Conservation (phyloP, 2,888 invertebrate genomes). For the Zootermopsis nevadensis region DNA sequence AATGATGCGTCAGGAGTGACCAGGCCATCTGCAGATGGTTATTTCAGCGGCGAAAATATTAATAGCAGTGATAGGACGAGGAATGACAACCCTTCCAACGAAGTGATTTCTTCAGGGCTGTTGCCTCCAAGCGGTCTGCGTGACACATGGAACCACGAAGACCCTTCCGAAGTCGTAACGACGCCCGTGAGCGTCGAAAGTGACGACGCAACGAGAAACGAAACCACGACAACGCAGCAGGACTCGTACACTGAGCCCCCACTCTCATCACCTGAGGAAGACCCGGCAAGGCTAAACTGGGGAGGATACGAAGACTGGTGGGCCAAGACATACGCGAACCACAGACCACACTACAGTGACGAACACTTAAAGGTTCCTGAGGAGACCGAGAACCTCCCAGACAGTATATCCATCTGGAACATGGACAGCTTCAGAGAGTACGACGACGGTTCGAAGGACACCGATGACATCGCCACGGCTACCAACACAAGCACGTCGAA, state of each 20-base stretch:
- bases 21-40: neutral
- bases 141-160: neutral
- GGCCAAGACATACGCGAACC: neutral
- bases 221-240: neutral
- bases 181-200: neutral
- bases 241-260: neutral
- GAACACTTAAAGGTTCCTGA: neutral
- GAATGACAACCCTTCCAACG: too few species aligned
- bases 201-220: neutral
- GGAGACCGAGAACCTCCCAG: neutral
- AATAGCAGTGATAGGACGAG: neutral
- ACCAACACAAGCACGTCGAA: neutral
- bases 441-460: neutral
- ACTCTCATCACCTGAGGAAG: neutral
- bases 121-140: neutral
- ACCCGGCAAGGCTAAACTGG: neutral
- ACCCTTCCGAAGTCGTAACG: neutral
- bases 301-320: neutral
- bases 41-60: neutral
- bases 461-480: neutral
- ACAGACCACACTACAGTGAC: conserved; percentile 22
- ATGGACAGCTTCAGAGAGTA: conserved; percentile 11
- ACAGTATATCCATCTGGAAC: conserved; percentile 4
- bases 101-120: too few species aligned
- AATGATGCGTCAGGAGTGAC: too few species aligned